These are phyloP conservation scores for Limnephilus rhombicus DNA, from an alignment of 2,888 invertebrate genomes.

Conservation along the genomic window DNA sequence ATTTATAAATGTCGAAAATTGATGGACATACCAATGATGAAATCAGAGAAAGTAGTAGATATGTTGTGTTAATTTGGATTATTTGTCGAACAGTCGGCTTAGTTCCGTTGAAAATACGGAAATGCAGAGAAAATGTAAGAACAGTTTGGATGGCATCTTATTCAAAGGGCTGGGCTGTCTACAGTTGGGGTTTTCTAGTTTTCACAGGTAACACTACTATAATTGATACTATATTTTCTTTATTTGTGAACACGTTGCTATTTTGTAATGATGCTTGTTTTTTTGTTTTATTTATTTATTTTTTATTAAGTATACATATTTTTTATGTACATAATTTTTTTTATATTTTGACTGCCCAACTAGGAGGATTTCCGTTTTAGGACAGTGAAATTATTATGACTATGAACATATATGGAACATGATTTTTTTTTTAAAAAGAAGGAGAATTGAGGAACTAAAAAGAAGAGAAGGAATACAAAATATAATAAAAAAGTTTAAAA, in stretches of 20 bases:
- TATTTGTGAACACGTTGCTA: background rate
- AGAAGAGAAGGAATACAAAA: too few species aligned
- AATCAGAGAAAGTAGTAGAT: slow-evolving; percentile 11
- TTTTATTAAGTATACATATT: too few species aligned
- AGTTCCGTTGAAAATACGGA: background rate
- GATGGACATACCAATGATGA: background rate
- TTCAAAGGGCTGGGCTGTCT: background rate
- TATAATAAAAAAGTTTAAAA: too few species aligned
- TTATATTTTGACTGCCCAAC: too few species aligned
- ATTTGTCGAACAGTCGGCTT: slow-evolving; percentile 11
- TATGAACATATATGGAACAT: too few species aligned
- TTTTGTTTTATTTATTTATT: too few species aligned
- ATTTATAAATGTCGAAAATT: background rate
- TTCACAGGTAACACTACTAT: background rate
- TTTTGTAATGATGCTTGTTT: background rate
- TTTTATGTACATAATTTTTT: too few species aligned
- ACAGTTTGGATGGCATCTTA: slow-evolving; percentile 16
- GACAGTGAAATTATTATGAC: too few species aligned
- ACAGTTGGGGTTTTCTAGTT: background rate
- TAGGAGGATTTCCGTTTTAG: too few species aligned
- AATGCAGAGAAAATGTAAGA: background rate
- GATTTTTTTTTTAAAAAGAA: too few species aligned
- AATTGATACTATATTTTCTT: background rate
- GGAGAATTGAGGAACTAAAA: too few species aligned
- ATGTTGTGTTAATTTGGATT: background rate